Conservation (phyloP, 2,797 vertebrate species). For the Typhlichthys eigenmanni region DNA sequence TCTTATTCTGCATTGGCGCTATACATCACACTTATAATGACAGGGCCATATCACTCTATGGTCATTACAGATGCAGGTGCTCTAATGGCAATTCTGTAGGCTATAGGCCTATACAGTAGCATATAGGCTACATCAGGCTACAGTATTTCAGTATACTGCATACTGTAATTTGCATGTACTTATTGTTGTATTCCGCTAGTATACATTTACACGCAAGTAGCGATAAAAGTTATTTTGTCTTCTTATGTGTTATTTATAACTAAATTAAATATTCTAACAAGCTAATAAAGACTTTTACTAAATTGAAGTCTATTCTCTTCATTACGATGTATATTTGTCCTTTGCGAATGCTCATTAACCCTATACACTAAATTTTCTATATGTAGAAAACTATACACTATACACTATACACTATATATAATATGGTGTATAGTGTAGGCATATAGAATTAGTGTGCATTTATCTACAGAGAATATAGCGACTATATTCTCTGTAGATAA, state of each 20-base stretch:
- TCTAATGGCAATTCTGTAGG: background rate
- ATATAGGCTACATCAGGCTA: no score
- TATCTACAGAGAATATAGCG: background rate
- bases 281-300: conserved; percentile 44
- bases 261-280: conserved; percentile 8
- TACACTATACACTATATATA: background rate
- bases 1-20: conserved; percentile 42
- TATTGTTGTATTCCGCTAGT: background rate
- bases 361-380: no score
- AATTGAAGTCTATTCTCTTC: background rate
- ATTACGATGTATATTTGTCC: no score
- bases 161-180: no score
- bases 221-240: conserved; percentile 1
- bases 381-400: no score
- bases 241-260: conserved; percentile 13
- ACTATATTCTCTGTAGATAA: background rate
- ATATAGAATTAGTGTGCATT: background rate
- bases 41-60: background rate
- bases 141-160: no score
- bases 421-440: background rate
- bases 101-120: no score
- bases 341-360: no score
- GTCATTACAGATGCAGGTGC: background rate
- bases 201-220: conserved; percentile 5
- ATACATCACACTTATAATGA: conserved; percentile 18